Base-by-base conservation (phyloP, 2,797 vertebrate species). In the Hephaestus fuliginosus region DNA sequence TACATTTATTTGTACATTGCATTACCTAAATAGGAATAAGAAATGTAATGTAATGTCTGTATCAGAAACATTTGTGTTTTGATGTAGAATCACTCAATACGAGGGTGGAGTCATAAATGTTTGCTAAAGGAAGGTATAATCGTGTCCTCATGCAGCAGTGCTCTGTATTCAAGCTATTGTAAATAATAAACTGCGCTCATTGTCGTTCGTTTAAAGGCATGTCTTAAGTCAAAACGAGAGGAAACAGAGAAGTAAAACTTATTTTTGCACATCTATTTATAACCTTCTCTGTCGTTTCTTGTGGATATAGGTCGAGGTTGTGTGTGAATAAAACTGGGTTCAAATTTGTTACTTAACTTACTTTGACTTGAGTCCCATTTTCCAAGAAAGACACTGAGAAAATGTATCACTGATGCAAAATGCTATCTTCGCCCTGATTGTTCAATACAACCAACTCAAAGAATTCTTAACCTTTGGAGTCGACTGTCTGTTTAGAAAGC, bases 401-500 rank as follows among this genome's bases (percentile, higher is more conserved):
- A 68, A 72, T 58, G 48, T 53, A 25, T 58, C 18, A 73, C 48
- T 78, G n/a, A 41, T 64, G 39, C 48, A 83, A 65, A 74, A 72
- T 7, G 36, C 48, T 77, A 82, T 84, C 81, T 91, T 72, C 70
- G 39, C 28, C 39, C 51, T 39, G 53, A 81, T 43, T 52, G 77
- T 81, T 85, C 83, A 81, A 86, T 80, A 85, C 71, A 86, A 68
- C 87, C 89, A 90, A 60, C 39, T 63, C 70, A 52, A 53, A 70
- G 22, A 80, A 80, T 82, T 67, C 65, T 41, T 82, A 91, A 92
- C 90, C 89, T 92, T 92, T 92, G 86, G 83, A 91, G 60, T 78
- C 15, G 13, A 7, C 30, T 77, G 49, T 85, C 39, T 89, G 28
- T 80, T 56, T 84, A 70, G 44, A 81, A 60, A 80, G 62, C 69